Conservation (phyloP, 2,113 vertebrate genomes). For the Pteronura brasiliensis region DNA sequence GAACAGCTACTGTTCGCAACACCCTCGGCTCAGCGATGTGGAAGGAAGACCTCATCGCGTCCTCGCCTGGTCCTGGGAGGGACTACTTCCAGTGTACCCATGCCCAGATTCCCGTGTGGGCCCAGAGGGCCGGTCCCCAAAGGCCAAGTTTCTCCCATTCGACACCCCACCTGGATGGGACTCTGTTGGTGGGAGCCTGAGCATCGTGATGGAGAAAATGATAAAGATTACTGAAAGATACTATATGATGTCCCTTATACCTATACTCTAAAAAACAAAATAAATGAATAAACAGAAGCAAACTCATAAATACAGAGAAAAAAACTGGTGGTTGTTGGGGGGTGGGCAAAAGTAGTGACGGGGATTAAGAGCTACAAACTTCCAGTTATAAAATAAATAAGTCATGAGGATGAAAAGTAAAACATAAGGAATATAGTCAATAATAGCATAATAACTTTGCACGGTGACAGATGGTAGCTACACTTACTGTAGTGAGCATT, state of each 20-base stretch:
- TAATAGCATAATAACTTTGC: not conserved
- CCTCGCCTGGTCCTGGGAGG: not conserved
- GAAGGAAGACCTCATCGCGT: not conserved
- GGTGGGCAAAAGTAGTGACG: not conserved
- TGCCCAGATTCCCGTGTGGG: not conserved
- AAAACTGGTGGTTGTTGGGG: not conserved
- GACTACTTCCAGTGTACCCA: not conserved
- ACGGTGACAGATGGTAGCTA: not conserved
- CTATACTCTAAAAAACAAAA: not conserved
- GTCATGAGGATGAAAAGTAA: not conserved
- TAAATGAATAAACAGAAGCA: not conserved
- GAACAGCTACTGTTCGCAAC: not conserved
- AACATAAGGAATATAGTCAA: not conserved
- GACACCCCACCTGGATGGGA: not conserved
- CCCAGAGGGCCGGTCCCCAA: not conserved
- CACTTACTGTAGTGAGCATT: not conserved
- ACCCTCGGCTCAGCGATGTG: not conserved
- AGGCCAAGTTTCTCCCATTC: not conserved
- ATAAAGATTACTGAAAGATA: not conserved
- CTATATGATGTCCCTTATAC: not conserved
- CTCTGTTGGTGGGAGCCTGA: not conserved
- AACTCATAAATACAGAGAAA: not conserved
- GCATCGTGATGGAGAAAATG: not conserved
- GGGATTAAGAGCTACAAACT: not conserved
- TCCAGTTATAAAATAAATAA: not conserved